These are phyloP conservation scores for Lasioglossum vierecki DNA, from an alignment of 2,888 invertebrate genomes.

Conservation along the genomic window DNA sequence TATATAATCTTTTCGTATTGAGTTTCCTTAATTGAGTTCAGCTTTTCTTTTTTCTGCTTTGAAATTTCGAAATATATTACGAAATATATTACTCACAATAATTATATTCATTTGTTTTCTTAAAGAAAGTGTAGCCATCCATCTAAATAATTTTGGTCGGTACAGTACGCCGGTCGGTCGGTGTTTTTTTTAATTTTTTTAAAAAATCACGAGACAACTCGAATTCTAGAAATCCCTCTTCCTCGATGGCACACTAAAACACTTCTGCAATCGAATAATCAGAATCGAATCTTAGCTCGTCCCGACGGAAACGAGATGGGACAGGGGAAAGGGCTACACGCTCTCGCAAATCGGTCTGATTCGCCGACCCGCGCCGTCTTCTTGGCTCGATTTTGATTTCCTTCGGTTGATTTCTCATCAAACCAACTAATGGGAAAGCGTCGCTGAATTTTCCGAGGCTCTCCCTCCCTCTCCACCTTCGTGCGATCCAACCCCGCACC, in stretches of 20 bases:
- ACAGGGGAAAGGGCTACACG: background rate
- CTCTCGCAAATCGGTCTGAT: constrained; percentile 41
- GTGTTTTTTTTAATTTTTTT: background rate
- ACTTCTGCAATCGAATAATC: constrained; percentile 30
- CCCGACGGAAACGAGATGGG: constrained; percentile 20
- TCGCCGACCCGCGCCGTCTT: constrained; percentile 29
- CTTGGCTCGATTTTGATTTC: constrained; percentile 63
- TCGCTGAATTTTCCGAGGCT: constrained; percentile 50
- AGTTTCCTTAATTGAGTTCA: too few species aligned
- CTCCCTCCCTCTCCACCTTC: background rate
- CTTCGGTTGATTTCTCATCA: constrained; percentile 73
- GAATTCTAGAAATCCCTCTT: background rate
- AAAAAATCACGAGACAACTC: background rate
- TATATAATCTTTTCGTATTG: too few species aligned
- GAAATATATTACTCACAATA: too few species aligned
- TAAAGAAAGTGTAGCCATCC: too few species aligned
- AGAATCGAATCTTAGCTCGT: constrained; percentile 23
- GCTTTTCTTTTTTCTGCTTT: too few species aligned
- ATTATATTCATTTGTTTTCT: too few species aligned
- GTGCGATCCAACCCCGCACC: background rate
- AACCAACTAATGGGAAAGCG: constrained; percentile 68
- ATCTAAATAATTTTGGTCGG: too few species aligned
- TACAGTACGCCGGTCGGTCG: too few species aligned
- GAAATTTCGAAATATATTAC: too few species aligned
- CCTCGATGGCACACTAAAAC: constrained; percentile 8